Base-by-base conservation (phyloP, 2,888 invertebrate species). In the Toxonevra muliebris region DNA sequence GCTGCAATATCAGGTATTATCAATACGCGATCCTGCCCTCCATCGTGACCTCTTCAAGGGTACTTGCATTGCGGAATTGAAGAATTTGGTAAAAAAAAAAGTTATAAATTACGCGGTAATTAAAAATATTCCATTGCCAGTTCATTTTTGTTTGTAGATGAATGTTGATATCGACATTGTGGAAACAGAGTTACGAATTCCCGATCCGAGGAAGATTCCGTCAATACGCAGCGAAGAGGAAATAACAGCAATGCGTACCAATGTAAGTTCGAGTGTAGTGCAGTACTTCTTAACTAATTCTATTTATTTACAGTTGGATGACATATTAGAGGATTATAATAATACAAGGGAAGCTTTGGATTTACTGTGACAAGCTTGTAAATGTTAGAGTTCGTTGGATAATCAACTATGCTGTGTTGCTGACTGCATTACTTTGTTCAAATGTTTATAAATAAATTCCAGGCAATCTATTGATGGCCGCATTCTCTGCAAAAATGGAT, bases 391-490 rank as follows among this genome's bases (percentile, higher is more conserved):
- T n/a, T n/a, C n/a, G n/a, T n/a, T n/a, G n/a, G n/a, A n/a, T n/a
- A n/a, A n/a, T n/a, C n/a, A n/a, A n/a, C n/a, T n/a, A n/a, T n/a
- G n/a, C n/a, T 30, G 30, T 7, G 30, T 7, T 30, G 30, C 30
- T 30, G 30, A 30, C 30, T 30, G 50, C 73, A 76, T 74, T 43
- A 75, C 73, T 17, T 68, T 53, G 55, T 78, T 75, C 10, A 82
- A 69, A 41, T 76, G 73, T 20, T 77, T 79, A 67, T 85, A 83
- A 52, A 84, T 78, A 10, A 80, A 69, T 72, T 82, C 82, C 63
- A 86, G 73, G 66, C 86, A 85, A 43, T 84, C 81, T 19, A 85
- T 76, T 5, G 82, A 79, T 1, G 86, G 86, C 17, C 81, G 79
- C 10, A 84, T 76, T 19, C 72, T 74, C 86, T 86, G 69, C 15